Evolutionary conservation across 2,888 invertebrate species (phyloP), one percentile per base, ranked within the genome.

Genomic region (Oscheius sp.): DNA sequence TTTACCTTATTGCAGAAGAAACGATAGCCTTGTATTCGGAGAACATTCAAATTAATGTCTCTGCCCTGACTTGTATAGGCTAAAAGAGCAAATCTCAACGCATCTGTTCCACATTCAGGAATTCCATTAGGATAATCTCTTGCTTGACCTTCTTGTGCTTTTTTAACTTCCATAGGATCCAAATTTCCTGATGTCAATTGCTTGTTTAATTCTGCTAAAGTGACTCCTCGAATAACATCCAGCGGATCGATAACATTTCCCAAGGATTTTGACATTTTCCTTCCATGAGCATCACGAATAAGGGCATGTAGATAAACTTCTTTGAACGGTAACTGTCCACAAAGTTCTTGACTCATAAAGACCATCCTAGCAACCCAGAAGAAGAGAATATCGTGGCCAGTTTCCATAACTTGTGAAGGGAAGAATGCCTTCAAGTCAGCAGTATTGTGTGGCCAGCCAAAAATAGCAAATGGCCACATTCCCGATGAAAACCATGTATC

Each of bases 341-440:
- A 91, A n/a, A 99, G 90, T 82, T 94, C 92, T 83, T 93, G 93
- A 0, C 96, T 95, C 85, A 99, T 92, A 92, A 99, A 98, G 0
- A 98, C 98, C 99, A 99, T 99, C 76, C 97, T 92, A 0, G 98
- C 98, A 3, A 99, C 99, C 99, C 99, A 99, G 91, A 99, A 99
- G 92, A 99, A 99, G 59, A 99, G 89, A 86, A 99, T 99, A 83
- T 92, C 99, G 89, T 98, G 95, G 0, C 99, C 76, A 21, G 88
- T 88, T 90, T 99, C 99, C 83, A 99, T 91, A 56, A 99, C 89
- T 0, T 93, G 92, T 0, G 95, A 93, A 0, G 99, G 99, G 91
- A 96, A 99, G 90, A 95, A 95, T 0, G 92, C 92, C 18, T 74
- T 71, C 68, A 81, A 58, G 56, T 81, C 81, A 18, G 69, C 72